Evolutionary conservation across 2,113 vertebrate species (phyloP).

Genomic region (Notarius quadriscutis): DNA sequence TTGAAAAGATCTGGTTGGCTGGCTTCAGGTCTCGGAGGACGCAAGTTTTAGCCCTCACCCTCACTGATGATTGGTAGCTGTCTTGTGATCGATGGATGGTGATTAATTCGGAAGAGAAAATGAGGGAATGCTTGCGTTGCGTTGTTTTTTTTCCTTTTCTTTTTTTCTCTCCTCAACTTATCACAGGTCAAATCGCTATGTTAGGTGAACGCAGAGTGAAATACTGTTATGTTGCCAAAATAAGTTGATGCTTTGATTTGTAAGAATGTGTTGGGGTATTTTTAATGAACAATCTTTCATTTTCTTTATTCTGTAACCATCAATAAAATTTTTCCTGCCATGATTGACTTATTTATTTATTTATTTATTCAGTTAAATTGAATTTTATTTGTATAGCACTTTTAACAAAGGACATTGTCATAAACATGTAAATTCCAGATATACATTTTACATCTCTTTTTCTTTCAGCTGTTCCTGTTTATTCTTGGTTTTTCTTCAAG

Average conservation of each 20-base stretch:
- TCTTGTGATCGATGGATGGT: neutral
- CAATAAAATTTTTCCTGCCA: slow-evolving; percentile 23
- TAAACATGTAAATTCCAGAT: too few relatives aligned
- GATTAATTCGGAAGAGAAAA: neutral
- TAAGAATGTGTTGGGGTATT: neutral
- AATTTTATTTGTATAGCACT: too few relatives aligned
- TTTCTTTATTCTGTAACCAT: neutral
- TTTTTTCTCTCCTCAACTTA: neutral
- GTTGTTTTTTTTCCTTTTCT: neutral
- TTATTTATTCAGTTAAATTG: too few relatives aligned
- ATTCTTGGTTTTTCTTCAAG: too few relatives aligned
- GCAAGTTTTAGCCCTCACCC: neutral
- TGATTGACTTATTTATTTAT: neutral
- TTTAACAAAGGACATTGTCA: too few relatives aligned
- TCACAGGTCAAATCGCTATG: neutral
- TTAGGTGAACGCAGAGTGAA: neutral
- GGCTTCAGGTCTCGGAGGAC: neutral
- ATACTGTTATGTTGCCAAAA: neutral
- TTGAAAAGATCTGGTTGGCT: neutral
- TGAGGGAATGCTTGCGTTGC: neutral
- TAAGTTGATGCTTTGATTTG: neutral
- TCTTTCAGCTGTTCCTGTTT: too few relatives aligned
- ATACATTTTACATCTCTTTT: too few relatives aligned
- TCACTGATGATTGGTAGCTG: neutral
- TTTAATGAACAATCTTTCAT: neutral